Percentiles rank a stretch among this genome's conserved stretches.
These are phyloP conservation scores for Hyles euphorbiae DNA, from an alignment of 1,140 invertebrate species.

Conservation along the genomic window DNA sequence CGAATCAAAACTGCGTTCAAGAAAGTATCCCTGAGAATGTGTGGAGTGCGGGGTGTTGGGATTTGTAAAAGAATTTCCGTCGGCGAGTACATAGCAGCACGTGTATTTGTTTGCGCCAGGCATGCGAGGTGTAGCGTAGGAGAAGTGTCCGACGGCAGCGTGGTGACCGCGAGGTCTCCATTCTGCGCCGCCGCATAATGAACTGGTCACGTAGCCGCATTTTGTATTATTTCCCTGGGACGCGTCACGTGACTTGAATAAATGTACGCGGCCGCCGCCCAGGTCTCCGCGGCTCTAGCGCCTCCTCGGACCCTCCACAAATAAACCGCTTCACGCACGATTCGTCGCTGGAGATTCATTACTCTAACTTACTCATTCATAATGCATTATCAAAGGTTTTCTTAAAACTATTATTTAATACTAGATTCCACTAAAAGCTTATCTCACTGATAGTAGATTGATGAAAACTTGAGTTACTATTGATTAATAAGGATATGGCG, in stretches of 20 bases:
- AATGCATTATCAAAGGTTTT: slow-evolving; percentile 43
- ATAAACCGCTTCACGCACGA: slow-evolving; percentile 74
- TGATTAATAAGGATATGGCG: no score
- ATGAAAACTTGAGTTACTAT: no score
- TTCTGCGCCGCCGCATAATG: slow-evolving; percentile 61
- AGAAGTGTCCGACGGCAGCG: slow-evolving; percentile 26
- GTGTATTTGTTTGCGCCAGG: slow-evolving; percentile 38
- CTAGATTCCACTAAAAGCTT: no score
- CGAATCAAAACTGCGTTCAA: no score
- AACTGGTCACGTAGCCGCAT: slow-evolving; percentile 74
- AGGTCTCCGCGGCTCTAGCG: slow-evolving; percentile 37
- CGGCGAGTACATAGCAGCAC: slow-evolving; percentile 27
- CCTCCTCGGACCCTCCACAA: slow-evolving; percentile 63
- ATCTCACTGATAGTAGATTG: no score
- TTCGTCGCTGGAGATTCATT: slow-evolving; percentile 68
- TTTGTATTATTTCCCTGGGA: slow-evolving; percentile 74
- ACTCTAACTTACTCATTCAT: slow-evolving; percentile 65
- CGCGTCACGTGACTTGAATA: slow-evolving; percentile 70
- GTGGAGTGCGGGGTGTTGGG: no score
- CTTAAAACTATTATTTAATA: slow-evolving; percentile 20
- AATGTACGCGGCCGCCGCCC: slow-evolving; percentile 43
- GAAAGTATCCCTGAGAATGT: no score
- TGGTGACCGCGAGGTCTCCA: slow-evolving; percentile 39
- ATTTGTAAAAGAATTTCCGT: slow-evolving; percentile 14
- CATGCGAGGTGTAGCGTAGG: slow-evolving; percentile 28